phyloP scores from a whole-genome alignment of 2,888 invertebrate genomes.

The Ormyrus thymus region DNA sequence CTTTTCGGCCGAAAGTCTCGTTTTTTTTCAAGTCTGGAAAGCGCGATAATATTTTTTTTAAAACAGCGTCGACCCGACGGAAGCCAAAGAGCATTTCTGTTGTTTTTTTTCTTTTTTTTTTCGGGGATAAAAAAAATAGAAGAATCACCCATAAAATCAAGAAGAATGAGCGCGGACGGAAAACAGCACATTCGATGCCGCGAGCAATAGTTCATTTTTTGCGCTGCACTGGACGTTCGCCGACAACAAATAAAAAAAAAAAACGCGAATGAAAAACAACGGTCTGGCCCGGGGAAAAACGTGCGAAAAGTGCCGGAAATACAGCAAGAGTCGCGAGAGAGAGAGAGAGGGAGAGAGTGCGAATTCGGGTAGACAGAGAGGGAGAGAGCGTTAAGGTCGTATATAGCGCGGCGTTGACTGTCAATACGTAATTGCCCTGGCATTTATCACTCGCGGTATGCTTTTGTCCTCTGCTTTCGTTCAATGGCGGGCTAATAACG shows the following conservation, averaged over 20 bases:
- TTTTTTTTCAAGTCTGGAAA: background rate
- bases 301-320: constrained; percentile 11
- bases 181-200: constrained; percentile 36
- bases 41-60: background rate
- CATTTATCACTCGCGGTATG: constrained; percentile 62
- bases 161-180: constrained; percentile 29
- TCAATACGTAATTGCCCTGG: constrained; percentile 66
- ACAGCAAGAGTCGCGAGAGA: background rate
- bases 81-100: background rate
- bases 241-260: background rate
- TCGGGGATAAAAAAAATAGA: background rate
- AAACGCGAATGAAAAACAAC: constrained; percentile 44
- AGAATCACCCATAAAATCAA: constrained; percentile 39
- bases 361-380: constrained; percentile 46
- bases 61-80: background rate
- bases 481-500: constrained; percentile 35
- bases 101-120: background rate
- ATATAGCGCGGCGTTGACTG: constrained; percentile 49
- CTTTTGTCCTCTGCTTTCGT: constrained; percentile 45
- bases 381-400: background rate
- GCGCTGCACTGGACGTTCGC: constrained; percentile 5
- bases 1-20: background rate
- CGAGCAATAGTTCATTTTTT: constrained; percentile 43
- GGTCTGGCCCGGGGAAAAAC: background rate
- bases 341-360: too few relatives aligned